These are phyloP conservation scores for Dynastes hyllus DNA, from an alignment of 2,888 invertebrate species.

Conservation along the genomic window DNA sequence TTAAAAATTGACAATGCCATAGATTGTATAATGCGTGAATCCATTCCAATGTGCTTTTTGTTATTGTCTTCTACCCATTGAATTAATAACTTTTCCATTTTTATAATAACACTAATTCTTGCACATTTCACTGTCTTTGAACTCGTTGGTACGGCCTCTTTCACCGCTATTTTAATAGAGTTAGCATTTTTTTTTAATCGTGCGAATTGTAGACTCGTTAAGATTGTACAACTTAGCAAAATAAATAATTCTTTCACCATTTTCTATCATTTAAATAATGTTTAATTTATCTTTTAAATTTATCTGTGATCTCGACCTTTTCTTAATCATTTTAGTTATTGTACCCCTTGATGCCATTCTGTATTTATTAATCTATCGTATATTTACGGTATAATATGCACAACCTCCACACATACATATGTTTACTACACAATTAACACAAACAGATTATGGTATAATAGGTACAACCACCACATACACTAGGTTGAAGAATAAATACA, in stretches of 20 bases:
- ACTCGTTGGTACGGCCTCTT: not conserved
- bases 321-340: too few relatives aligned
- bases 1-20: not conserved
- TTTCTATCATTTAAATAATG: not conserved
- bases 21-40: constrained; percentile 2
- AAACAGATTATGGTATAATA: too few relatives aligned
- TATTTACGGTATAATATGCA: too few relatives aligned
- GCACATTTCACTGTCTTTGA: not conserved
- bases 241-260: not conserved
- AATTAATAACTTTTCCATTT: constrained; percentile 3
- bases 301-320: too few relatives aligned
- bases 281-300: too few relatives aligned
- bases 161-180: not conserved
- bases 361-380: too few relatives aligned
- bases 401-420: too few relatives aligned
- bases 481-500: too few relatives aligned
- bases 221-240: not conserved
- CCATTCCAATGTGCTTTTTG: not conserved
- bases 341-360: too few relatives aligned
- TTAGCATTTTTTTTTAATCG: not conserved
- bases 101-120: not conserved
- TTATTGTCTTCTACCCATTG: not conserved
- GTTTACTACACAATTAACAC: too few relatives aligned
- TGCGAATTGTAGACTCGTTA: not conserved
- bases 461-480: too few relatives aligned